Percentiles rank a stretch among this genome's conserved stretches.
Evolutionary conservation across 2,113 vertebrate genomes (phyloP).

Genomic region (Onychorhynchus coronatus): DNA sequence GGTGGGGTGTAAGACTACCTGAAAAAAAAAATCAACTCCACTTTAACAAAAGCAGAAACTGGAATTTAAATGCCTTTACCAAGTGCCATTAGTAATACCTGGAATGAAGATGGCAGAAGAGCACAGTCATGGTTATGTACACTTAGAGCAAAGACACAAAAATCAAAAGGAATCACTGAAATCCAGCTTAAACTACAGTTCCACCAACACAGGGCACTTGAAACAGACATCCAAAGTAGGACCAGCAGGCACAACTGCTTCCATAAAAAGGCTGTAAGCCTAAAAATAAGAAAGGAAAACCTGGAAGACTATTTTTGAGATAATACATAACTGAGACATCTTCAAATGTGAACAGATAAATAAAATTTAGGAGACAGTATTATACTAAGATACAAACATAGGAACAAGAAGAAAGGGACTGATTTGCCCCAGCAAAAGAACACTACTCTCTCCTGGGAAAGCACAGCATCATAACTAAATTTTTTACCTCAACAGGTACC

Average conservation of each 20-base stretch:
- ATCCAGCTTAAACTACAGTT: neutral
- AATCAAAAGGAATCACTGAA: neutral
- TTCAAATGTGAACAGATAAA: neutral
- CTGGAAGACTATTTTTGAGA: neutral
- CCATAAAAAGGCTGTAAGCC: neutral
- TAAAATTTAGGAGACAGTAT: neutral
- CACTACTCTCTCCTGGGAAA: neutral
- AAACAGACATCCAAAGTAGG: neutral
- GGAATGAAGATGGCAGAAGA: neutral
- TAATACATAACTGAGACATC: neutral
- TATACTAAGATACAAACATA: neutral
- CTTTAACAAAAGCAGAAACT: neutral
- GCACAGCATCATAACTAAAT: neutral
- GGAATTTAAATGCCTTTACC: neutral
- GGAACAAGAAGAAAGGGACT: neutral
- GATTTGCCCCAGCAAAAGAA: neutral
- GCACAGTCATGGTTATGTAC: neutral
- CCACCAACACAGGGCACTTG: neutral
- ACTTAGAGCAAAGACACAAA: neutral
- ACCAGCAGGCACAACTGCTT: neutral
- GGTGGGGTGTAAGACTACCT: neutral
- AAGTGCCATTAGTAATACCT: neutral
- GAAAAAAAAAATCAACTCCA: neutral
- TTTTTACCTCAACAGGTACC: neutral
- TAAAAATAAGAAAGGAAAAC: neutral